Conservation (phyloP, 2,888 invertebrate species). For the Frankliniella intonsa region DNA sequence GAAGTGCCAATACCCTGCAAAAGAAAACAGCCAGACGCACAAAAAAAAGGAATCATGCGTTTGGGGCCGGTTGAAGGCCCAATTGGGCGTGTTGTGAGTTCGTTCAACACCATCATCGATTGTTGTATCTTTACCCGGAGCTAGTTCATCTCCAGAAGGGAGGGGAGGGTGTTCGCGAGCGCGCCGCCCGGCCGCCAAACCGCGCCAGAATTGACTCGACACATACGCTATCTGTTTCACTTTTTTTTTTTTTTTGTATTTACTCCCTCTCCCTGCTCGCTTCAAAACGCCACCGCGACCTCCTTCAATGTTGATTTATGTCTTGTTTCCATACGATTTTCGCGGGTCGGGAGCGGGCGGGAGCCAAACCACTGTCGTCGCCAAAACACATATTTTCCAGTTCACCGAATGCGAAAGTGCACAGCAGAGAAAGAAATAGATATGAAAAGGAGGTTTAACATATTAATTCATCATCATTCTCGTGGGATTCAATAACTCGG, state of each 20-base stretch:
- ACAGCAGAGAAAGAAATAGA: too few species aligned
- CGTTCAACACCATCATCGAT: neutral
- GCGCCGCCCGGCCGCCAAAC: neutral
- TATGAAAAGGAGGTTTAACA: too few species aligned
- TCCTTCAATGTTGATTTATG: conserved; percentile 5
- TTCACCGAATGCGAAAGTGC: too few species aligned
- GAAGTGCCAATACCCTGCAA: conserved; percentile 26
- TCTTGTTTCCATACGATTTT: neutral
- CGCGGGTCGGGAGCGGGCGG: neutral
- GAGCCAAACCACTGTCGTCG: too few species aligned
- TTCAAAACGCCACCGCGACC: neutral
- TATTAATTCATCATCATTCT: too few species aligned
- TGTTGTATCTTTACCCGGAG: neutral
- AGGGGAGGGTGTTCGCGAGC: neutral
- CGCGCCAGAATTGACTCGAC: neutral
- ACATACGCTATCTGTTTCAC: neutral
- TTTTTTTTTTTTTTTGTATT: neutral
- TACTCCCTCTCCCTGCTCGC: neutral
- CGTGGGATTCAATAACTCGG: too few species aligned
- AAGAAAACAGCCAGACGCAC: neutral
- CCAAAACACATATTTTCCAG: too few species aligned
- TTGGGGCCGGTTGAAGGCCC: neutral
- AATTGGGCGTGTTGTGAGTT: neutral
- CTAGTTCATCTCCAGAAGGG: neutral
- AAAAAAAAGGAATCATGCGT: neutral